phyloP scores from a whole-genome alignment of 1,140 invertebrate genomes.

The Orius insidiosus region DNA sequence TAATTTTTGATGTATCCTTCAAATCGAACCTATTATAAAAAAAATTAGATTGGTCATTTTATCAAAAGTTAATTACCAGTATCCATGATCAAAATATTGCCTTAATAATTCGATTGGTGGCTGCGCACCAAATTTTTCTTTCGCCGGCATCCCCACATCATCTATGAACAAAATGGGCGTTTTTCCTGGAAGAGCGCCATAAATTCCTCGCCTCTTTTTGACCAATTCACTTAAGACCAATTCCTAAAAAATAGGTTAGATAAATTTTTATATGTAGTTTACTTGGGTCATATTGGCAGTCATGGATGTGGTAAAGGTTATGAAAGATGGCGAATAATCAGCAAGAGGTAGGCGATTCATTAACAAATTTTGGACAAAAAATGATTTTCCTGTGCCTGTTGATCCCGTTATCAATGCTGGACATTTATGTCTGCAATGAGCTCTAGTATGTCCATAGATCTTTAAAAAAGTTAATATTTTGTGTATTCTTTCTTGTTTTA shows the following conservation, averaged over 20 bases:
- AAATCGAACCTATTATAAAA: too few relatives aligned
- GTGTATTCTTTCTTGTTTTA: conserved; percentile 27
- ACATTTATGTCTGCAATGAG: conserved; percentile 40
- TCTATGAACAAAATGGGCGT: conserved; percentile 73
- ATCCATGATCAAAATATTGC: conserved; percentile 73
- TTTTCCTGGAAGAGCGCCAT: conserved; percentile 60
- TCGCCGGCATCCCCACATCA: conserved; percentile 81
- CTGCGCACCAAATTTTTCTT: conserved; percentile 74
- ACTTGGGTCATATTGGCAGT: conserved; percentile 54
- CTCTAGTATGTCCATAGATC: not conserved
- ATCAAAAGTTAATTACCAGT: too few relatives aligned
- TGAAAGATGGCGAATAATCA: conserved; percentile 55
- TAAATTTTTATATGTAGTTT: not conserved
- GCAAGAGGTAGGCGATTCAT: conserved; percentile 59
- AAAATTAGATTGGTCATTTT: too few relatives aligned
- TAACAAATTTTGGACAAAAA: conserved; percentile 72
- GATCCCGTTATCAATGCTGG: conserved; percentile 69
- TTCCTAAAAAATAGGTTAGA: conserved; percentile 58
- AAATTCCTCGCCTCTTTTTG: conserved; percentile 42
- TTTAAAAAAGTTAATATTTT: not conserved
- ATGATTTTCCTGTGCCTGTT: conserved; percentile 84
- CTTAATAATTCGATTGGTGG: conserved; percentile 77
- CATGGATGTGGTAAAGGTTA: conserved; percentile 80
- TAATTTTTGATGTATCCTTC: conserved; percentile 27
- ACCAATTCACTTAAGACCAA: conserved; percentile 69